These are phyloP conservation scores for Metellina segmentata DNA, from an alignment of 2,888 invertebrate genomes.

Conservation along the genomic window DNA sequence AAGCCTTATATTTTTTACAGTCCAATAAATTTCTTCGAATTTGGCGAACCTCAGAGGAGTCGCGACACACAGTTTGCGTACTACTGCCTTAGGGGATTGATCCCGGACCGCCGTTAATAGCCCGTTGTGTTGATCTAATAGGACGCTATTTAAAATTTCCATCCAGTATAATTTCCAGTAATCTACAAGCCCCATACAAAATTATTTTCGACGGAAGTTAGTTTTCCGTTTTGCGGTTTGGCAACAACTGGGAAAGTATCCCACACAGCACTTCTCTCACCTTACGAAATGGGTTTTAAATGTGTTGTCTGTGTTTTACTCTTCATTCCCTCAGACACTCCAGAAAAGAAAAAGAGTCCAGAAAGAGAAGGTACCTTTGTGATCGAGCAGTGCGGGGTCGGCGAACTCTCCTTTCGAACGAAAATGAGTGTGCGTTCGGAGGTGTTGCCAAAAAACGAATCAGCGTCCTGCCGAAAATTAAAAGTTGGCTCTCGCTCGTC, in stretches of 20 bases:
- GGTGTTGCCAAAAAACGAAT: slow-evolving; percentile 57
- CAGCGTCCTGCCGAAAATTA: slow-evolving; percentile 34
- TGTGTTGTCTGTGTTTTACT: background rate
- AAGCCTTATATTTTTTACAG: too few relatives aligned
- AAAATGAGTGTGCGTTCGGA: background rate
- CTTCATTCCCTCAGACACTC: background rate
- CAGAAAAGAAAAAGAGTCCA: background rate
- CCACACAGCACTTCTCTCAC: background rate
- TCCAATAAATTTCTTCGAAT: too few relatives aligned
- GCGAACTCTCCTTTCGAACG: slow-evolving; percentile 27
- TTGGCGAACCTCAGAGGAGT: too few relatives aligned
- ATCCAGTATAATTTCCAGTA: too few relatives aligned
- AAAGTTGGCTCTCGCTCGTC: slow-evolving; percentile 40
- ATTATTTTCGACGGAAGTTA: background rate
- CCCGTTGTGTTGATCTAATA: too few relatives aligned
- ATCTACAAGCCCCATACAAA: too few relatives aligned
- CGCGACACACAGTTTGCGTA: too few relatives aligned
- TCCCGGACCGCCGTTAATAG: too few relatives aligned
- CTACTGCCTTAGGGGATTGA: too few relatives aligned
- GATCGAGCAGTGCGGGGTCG: slow-evolving; percentile 8
- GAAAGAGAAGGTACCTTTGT: background rate
- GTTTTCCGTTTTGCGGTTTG: slow-evolving; percentile 19
- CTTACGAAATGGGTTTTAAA: background rate
- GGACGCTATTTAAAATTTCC: too few relatives aligned
- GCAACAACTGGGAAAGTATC: background rate